Evolutionary conservation across 2,113 vertebrate genomes (phyloP).

Genomic region (Tyto alba): DNA sequence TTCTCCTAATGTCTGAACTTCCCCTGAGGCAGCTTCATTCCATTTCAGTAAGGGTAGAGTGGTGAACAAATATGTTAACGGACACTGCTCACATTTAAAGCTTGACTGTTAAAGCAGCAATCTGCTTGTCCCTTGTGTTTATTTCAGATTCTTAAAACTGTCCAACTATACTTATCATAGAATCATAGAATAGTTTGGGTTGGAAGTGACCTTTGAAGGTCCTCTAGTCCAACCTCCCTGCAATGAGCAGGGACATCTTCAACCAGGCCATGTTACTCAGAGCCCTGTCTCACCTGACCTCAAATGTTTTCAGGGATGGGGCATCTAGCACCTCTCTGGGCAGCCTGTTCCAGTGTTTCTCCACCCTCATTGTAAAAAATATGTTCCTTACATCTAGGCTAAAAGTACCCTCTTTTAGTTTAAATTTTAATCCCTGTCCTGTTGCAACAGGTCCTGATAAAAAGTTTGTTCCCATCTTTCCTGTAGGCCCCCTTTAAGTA

Average conservation of each 20-base stretch:
- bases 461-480: neutral
- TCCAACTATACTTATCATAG: neutral
- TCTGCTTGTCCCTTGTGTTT: neutral
- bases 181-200: neutral
- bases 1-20: neutral
- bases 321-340: neutral
- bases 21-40: accelerated
- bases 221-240: neutral
- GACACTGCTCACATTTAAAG: neutral
- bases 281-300: too few species aligned
- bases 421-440: neutral
- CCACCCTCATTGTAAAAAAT: neutral
- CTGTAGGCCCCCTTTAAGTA: neutral
- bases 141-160: neutral
- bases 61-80: neutral
- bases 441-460: accelerated
- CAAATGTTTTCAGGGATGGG: neutral
- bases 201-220: neutral
- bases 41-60: neutral
- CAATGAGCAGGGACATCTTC: neutral
- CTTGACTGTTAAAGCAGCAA: neutral
- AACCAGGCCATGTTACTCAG: neutral
- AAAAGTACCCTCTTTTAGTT: neutral
- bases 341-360: neutral
- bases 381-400: neutral